phyloP scores from a whole-genome alignment of 1,140 invertebrate species.

The Zaprionus ghesquierei region DNA sequence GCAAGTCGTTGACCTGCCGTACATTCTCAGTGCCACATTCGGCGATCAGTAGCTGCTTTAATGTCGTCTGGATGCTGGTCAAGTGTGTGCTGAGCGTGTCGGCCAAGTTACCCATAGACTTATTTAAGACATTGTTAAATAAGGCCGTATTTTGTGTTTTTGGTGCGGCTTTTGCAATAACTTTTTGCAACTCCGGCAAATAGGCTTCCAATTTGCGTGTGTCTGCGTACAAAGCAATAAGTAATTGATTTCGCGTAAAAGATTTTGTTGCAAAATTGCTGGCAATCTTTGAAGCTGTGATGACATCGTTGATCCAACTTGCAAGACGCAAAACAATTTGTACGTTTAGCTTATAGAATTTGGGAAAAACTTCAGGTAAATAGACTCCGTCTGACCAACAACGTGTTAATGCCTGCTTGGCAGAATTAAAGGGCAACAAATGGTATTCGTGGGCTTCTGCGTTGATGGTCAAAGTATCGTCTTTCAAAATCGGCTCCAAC shows the following conservation, averaged over 20 bases:
- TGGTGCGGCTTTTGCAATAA: constrained; percentile 40
- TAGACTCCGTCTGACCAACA: constrained; percentile 91
- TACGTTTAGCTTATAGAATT: constrained; percentile 94
- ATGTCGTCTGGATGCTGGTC: constrained; percentile 47
- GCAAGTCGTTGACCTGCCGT: constrained; percentile 92
- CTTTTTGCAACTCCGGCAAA: constrained; percentile 50
- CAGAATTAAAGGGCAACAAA: constrained; percentile 65
- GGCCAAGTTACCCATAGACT: constrained; percentile 54
- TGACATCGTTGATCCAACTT: constrained; percentile 86
- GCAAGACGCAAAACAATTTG: constrained; percentile 91
- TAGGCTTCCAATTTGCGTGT: constrained; percentile 56
- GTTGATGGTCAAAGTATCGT: constrained; percentile 30
- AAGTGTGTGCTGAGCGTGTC: constrained; percentile 46
- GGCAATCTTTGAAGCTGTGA: constrained; percentile 31
- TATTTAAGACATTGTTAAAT: constrained; percentile 54
- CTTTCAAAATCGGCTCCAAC: constrained; percentile 61
- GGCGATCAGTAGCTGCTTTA: constrained; percentile 63
- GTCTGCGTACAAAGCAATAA: constrained; percentile 66
- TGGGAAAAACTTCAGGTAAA: constrained; percentile 88
- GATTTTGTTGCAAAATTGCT: constrained; percentile 22
- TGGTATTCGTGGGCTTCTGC: constrained; percentile 27
- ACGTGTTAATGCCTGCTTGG: constrained; percentile 82
- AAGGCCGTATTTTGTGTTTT: constrained; percentile 30
- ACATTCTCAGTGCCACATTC: constrained; percentile 73
- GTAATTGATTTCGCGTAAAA: constrained; percentile 47